Evolutionary conservation across 2,113 vertebrate species (phyloP).

Genomic region (Tenebrosternarchus preto): DNA sequence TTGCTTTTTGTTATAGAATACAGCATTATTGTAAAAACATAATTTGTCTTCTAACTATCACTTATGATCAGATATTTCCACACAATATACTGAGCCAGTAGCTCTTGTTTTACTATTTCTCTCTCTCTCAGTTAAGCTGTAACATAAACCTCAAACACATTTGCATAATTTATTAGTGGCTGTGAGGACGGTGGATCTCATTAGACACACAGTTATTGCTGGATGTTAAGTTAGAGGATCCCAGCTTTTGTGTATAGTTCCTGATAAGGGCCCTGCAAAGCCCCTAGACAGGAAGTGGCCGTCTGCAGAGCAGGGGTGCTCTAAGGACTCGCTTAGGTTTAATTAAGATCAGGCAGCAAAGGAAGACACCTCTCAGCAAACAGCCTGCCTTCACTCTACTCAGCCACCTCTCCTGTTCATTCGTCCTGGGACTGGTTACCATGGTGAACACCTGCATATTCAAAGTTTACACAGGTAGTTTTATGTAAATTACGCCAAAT

Average conservation of each 20-base stretch:
- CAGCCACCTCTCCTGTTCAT: conserved; percentile 8
- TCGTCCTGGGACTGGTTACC: conserved; percentile 12
- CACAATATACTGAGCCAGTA: conserved; percentile 1
- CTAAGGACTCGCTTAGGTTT: conserved; percentile 29
- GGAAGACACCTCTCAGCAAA: conserved; percentile 29
- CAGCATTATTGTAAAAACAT: background rate
- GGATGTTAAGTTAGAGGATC: conserved; percentile 51
- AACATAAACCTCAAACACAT: conserved; percentile 50
- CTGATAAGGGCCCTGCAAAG: conserved; percentile 51
- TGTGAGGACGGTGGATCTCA: conserved; percentile 52
- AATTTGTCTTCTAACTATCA: background rate
- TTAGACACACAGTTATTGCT: conserved; percentile 58
- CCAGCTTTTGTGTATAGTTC: conserved; percentile 53
- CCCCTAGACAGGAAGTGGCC: conserved; percentile 30
- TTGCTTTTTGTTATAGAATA: no score
- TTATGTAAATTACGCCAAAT: background rate
- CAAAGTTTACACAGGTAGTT: background rate
- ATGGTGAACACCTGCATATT: conserved; percentile 16
- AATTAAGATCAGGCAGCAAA: conserved; percentile 44
- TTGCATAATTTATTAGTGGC: conserved; percentile 63
- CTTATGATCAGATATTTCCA: conserved; percentile 1
- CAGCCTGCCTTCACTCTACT: conserved; percentile 10
- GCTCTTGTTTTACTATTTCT: background rate
- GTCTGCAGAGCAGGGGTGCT: conserved; percentile 27
- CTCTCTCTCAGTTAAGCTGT: conserved; percentile 46